Evolutionary conservation across 2,888 invertebrate species (phyloP).

Genomic region (Panopea generosa): DNA sequence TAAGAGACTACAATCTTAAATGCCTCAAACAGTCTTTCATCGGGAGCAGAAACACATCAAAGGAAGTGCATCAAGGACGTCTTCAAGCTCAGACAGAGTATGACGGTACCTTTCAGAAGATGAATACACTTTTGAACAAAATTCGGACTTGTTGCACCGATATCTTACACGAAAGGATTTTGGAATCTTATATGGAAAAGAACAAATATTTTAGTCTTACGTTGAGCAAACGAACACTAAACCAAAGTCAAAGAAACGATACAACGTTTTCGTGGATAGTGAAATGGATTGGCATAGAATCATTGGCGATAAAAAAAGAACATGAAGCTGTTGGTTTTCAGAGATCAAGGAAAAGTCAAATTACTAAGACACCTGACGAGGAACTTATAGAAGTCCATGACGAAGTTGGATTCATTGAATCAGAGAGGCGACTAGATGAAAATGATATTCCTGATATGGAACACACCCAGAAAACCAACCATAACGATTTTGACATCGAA

Average conservation of each 20-base stretch:
- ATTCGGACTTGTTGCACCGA: slow-evolving; percentile 67
- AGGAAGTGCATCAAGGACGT: slow-evolving; percentile 43
- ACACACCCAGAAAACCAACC: slow-evolving; percentile 6
- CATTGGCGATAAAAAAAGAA: slow-evolving; percentile 46
- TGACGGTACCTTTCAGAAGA: slow-evolving; percentile 54
- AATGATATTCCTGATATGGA: slow-evolving; percentile 57
- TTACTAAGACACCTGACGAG: slow-evolving; percentile 61
- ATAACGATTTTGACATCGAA: slow-evolving; percentile 18
- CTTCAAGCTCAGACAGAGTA: slow-evolving; percentile 59
- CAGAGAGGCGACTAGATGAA: slow-evolving; percentile 58
- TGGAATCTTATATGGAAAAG: slow-evolving; percentile 55
- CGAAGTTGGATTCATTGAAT: slow-evolving; percentile 61
- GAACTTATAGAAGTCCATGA: slow-evolving; percentile 64
- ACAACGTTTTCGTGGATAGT: slow-evolving; percentile 56
- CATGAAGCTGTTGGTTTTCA: slow-evolving; percentile 28
- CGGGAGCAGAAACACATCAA: slow-evolving; percentile 41
- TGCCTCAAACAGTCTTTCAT: slow-evolving; percentile 54
- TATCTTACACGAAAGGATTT: slow-evolving; percentile 71
- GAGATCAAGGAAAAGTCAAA: slow-evolving; percentile 18
- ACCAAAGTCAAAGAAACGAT: slow-evolving; percentile 20
- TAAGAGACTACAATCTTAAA: slow-evolving; percentile 61
- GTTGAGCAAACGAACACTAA: no score
- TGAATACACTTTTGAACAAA: slow-evolving; percentile 61
- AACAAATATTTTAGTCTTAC: slow-evolving; percentile 26
- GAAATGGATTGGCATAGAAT: slow-evolving; percentile 70